These are phyloP conservation scores for Staurois parvus DNA, from an alignment of 2,797 vertebrate species.

Conservation along the genomic window DNA sequence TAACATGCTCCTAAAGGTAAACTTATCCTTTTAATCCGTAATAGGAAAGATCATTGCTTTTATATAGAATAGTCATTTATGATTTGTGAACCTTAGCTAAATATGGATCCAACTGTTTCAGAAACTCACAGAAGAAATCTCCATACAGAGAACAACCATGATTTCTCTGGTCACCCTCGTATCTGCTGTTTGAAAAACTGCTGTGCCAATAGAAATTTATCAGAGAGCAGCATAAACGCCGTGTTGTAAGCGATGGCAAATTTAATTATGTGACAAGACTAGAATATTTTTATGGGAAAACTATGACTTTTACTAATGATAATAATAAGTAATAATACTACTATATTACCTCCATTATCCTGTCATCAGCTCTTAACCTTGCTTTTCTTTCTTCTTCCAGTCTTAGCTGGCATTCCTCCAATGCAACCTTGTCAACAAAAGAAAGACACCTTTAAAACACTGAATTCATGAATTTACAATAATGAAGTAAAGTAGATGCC, in stretches of 20 bases:
- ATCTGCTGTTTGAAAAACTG: neutral
- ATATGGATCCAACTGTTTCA: too few relatives aligned
- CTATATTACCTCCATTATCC: slow-evolving; percentile 83
- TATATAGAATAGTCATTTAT: too few relatives aligned
- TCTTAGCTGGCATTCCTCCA: slow-evolving; percentile 84
- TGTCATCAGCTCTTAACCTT: slow-evolving; percentile 83
- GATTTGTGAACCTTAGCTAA: too few relatives aligned
- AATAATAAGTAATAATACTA: neutral
- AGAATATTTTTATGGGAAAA: neutral
- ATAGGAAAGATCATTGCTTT: too few relatives aligned
- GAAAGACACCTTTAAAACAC: neutral
- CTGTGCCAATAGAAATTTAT: neutral
- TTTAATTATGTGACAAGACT: neutral
- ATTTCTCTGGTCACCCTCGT: too few relatives aligned
- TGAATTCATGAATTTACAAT: neutral
- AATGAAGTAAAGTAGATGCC: too few relatives aligned
- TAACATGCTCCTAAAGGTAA: too few relatives aligned
- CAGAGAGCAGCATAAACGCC: too few relatives aligned
- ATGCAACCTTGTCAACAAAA: slow-evolving; percentile 80
- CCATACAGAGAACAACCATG: too few relatives aligned
- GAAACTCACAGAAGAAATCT: too few relatives aligned
- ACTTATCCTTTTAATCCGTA: too few relatives aligned
- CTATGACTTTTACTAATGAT: neutral
- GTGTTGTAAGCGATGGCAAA: neutral
- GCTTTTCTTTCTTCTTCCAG: slow-evolving; percentile 86